phyloP scores from a whole-genome alignment of 1,140 invertebrate species.

The Cepaea nemoralis region DNA sequence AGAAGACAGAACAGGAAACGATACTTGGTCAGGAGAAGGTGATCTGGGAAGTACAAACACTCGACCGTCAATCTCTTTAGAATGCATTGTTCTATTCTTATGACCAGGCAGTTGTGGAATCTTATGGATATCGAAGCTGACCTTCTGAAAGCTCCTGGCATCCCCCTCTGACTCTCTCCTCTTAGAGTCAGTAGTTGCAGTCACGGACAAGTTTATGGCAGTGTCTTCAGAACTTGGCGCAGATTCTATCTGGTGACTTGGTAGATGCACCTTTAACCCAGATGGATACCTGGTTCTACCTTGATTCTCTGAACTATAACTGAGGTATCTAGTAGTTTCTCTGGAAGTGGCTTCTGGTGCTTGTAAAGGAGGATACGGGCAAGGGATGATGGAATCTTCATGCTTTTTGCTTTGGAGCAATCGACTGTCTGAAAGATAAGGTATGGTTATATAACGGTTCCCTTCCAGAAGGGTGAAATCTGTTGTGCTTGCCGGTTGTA shows the following conservation, averaged over 20 bases:
- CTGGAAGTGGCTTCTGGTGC: not conserved
- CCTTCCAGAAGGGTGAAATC: constrained; percentile 61
- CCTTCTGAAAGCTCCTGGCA: not conserved
- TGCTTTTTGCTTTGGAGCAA: no score
- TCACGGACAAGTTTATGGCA: constrained; percentile 23
- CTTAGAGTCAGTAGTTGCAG: not conserved
- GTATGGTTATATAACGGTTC: constrained; percentile 56
- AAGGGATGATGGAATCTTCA: not conserved
- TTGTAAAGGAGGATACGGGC: not conserved
- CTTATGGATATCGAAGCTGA: not conserved
- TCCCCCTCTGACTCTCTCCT: not conserved
- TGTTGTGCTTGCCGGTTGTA: constrained; percentile 53
- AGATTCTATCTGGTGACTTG: not conserved
- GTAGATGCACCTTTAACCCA: not conserved
- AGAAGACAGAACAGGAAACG: constrained; percentile 54
- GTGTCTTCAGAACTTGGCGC: not conserved
- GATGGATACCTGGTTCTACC: not conserved
- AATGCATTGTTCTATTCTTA: not conserved
- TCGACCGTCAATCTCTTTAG: constrained; percentile 51
- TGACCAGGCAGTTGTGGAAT: not conserved
- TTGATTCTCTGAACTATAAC: not conserved
- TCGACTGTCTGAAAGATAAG: constrained; percentile 26
- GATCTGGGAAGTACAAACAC: constrained; percentile 49
- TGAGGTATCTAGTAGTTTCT: not conserved
- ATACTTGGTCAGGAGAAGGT: constrained; percentile 49